Evolutionary conservation across 2,888 invertebrate species (phyloP), one percentile per base, ranked within the genome.

Genomic region (Perdita meconis): DNA sequence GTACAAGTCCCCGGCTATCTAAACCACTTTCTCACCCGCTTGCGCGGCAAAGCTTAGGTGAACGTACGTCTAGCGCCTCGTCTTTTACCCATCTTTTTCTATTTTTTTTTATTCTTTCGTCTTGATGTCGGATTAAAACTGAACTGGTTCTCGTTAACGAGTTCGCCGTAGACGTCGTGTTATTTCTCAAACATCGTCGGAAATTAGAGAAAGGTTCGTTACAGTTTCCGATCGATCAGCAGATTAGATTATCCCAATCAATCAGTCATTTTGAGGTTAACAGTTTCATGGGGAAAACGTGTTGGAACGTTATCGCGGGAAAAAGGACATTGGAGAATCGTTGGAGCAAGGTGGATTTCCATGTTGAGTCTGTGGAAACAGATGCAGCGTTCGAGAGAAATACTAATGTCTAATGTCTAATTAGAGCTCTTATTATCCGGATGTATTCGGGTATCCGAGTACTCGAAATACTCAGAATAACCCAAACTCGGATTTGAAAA

Each of bases 151-250:
- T 64, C 24, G 5, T 71, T 64, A 74, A 59, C 24, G 44, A 22
- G 26, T 19, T n/a, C 22, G 8, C 16, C 4, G 1, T 42, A 3
- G 42, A 30, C n/a, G 2, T 56, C 1, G 60, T 12, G 44, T 30
- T n/a, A 47, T 56, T 56, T 60, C 22, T 19, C 30, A n/a, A 53
- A 22, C 19, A 36, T 19, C 63, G 6, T 50, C 40, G 64, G 57
- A 71, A 64, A 59, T 74, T 64, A 34, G 72, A 71, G 74, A 64
- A 64, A 71, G 59, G 74, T 55, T 64, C 24, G 72, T 34, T 71
- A 47, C 71, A 22, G 38, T 64, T 74, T 34, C 53, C 1, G 38
- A 64, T 59, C 47, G 53, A 30, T 53, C 36, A 2, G 22, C 0
- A 2, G 74, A 71, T 74, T 71, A 71, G 72, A 47, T 59, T 13